Conservation (phyloP, 2,888 invertebrate species). For the Lamellibrachia columna region DNA sequence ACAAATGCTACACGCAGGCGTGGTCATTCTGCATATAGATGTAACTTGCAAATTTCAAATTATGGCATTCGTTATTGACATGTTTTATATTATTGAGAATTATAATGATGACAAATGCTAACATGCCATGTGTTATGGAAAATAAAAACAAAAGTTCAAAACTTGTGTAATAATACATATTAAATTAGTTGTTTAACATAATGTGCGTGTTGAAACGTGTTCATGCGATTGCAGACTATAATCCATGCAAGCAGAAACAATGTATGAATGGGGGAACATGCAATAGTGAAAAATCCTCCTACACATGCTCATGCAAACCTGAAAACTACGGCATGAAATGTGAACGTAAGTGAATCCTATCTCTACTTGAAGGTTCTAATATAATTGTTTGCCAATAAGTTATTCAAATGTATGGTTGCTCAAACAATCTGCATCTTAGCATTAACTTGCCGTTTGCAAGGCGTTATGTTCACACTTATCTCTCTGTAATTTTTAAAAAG, state of each 20-base stretch:
- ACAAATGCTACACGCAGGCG: too few relatives aligned
- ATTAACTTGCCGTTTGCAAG: too few relatives aligned
- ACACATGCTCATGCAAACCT: not conserved
- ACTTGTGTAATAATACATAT: not conserved
- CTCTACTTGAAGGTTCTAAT: not conserved
- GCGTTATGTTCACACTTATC: too few relatives aligned
- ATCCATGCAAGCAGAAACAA: not conserved
- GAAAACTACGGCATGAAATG: not conserved
- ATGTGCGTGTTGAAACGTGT: not conserved
- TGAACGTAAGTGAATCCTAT: not conserved
- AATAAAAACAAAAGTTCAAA: not conserved
- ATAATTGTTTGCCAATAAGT: not conserved
- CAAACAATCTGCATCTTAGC: too few relatives aligned
- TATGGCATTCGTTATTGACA: not conserved
- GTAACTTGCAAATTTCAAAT: not conserved
- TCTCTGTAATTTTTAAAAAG: too few relatives aligned
- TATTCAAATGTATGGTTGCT: too few relatives aligned
- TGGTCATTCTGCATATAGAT: not conserved
- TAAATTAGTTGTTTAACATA: not conserved
- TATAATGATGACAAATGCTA: not conserved
- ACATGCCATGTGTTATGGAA: not conserved
- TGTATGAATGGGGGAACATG: not conserved
- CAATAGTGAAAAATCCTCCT: not conserved
- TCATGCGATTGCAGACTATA: not conserved
- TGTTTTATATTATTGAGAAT: not conserved